Conservation (phyloP, 2,797 vertebrate species). For the Sparus aurata region DNA sequence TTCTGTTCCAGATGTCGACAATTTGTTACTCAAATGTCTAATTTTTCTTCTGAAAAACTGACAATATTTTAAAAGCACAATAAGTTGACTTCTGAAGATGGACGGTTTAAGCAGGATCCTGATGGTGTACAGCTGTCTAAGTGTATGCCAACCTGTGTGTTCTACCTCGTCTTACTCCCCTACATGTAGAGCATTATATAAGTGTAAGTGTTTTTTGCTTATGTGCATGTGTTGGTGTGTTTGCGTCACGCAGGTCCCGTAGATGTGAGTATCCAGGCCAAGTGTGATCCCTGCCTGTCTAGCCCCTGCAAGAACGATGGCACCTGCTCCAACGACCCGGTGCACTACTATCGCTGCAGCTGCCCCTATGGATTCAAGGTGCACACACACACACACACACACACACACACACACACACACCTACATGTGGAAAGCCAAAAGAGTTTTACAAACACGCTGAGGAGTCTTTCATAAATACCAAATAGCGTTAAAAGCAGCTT, state of each 20-base stretch:
- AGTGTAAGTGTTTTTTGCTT: neutral
- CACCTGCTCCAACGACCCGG: conserved; percentile 94
- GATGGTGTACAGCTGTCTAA: conserved; percentile 40
- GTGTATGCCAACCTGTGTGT: conserved; percentile 15
- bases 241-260: conserved; percentile 89
- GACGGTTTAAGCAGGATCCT: conserved; percentile 44
- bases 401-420: too few relatives aligned
- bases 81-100: neutral
- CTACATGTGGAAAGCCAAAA: neutral
- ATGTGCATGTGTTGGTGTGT: conserved; percentile 50
- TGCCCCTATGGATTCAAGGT: conserved; percentile 99
- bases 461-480: neutral
- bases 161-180: neutral
- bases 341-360: conserved; percentile 96
- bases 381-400: neutral
- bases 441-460: neutral
- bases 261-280: conserved; percentile 93
- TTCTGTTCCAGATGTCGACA: neutral
- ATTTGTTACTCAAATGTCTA: neutral
- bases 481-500: neutral
- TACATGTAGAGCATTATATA: neutral
- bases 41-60: neutral
- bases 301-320: conserved; percentile 97
- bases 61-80: neutral
- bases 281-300: conserved; percentile 96